phyloP scores from a whole-genome alignment of 2,113 vertebrate species.

The Podarcis raffonei region DNA sequence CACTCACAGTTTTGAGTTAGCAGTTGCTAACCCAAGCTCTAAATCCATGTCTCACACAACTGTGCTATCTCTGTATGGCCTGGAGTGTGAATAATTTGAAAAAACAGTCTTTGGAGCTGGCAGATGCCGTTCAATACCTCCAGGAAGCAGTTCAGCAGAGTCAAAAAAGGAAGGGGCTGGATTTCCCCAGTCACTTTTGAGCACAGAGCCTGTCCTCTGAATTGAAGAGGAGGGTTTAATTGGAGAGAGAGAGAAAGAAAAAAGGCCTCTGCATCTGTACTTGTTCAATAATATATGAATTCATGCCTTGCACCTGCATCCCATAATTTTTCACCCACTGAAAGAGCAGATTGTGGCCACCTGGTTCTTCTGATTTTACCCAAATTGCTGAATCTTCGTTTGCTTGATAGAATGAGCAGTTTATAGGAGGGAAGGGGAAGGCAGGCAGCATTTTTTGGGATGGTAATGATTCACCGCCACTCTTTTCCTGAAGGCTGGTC shows the following conservation, averaged over 20 bases:
- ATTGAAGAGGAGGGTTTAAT: slow-evolving; percentile 8
- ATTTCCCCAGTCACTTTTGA: neutral
- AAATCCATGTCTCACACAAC: neutral
- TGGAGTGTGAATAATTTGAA: neutral
- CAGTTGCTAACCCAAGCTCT: neutral
- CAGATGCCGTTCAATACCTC: slow-evolving; percentile 3
- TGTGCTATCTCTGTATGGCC: neutral
- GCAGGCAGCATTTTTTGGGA: neutral
- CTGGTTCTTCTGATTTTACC: neutral
- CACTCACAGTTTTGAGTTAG: neutral
- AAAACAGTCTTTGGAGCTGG: slow-evolving; percentile 7
- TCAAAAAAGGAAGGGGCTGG: neutral
- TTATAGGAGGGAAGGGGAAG: neutral
- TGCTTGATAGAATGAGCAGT: neutral
- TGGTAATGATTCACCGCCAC: neutral
- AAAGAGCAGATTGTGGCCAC: neutral
- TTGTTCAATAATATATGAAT: neutral
- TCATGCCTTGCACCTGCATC: slow-evolving; percentile 19
- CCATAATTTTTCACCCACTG: neutral
- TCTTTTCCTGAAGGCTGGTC: neutral
- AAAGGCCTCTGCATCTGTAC: neutral
- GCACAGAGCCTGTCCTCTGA: neutral
- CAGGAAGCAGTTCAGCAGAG: neutral
- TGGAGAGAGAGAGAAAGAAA: neutral
- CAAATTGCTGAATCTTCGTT: neutral